A percentile compares a stretch with the other conserved stretches of the same genome.
Evolutionary conservation across 2,888 invertebrate genomes (phyloP).

Genomic region (Dicycla oo): DNA sequence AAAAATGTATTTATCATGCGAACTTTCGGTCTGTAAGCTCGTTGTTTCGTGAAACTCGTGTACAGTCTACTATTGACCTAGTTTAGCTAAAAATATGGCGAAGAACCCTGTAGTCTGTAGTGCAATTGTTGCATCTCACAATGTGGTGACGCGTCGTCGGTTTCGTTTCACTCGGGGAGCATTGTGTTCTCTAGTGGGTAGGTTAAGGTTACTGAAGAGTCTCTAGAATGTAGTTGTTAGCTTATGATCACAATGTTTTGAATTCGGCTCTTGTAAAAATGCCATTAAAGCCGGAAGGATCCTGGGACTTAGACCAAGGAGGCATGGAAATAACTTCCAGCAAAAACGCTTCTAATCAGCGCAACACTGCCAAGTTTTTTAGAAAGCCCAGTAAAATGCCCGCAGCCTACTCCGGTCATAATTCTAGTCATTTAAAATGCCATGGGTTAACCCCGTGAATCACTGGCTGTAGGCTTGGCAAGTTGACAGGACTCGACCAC

Average conservation of each 20-base stretch:
- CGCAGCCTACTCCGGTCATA: conserved; percentile 15
- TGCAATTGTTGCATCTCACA: conserved; percentile 56
- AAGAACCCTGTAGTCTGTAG: conserved; percentile 54
- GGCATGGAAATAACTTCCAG: neutral
- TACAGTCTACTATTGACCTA: conserved; percentile 68
- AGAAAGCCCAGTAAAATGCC: conserved; percentile 13
- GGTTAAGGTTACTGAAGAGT: conserved; percentile 37
- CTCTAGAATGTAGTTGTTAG: neutral
- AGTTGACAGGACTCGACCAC: conserved; percentile 40
- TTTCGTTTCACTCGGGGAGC: conserved; percentile 25
- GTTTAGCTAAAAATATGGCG: conserved; percentile 69
- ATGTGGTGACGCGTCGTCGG: conserved; percentile 28
- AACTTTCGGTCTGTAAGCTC: conserved; percentile 54
- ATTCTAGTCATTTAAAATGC: conserved; percentile 36
- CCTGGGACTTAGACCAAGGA: neutral
- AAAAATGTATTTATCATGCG: conserved; percentile 44
- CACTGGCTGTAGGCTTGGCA: conserved; percentile 57
- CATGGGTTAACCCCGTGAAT: conserved; percentile 59
- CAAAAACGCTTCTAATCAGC: neutral
- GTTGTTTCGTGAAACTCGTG: conserved; percentile 44
- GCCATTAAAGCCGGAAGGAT: neutral
- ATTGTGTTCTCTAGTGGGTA: conserved; percentile 39
- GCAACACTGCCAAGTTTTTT: neutral
- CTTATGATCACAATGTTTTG: neutral
- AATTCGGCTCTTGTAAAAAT: neutral